Percentiles rank a stretch among this genome's conserved stretches.
Evolutionary conservation across 2,797 vertebrate genomes (phyloP).

Genomic region (Poeciliopsis gracilis): DNA sequence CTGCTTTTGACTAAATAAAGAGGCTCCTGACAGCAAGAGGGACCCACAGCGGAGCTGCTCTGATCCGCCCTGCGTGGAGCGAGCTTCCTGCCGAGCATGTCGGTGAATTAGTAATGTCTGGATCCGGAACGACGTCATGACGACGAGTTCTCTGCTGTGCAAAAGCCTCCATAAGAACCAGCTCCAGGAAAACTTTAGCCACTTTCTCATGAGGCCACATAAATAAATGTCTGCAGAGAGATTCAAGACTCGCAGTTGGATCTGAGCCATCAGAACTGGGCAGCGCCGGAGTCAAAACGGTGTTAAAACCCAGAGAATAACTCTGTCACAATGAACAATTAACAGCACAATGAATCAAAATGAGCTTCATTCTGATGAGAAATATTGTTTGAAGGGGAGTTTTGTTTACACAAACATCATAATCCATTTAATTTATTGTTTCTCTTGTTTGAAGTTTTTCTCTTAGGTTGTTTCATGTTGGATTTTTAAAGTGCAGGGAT

Average conservation of each 20-base stretch:
- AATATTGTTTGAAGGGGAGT: too few species aligned
- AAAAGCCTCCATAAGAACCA: not conserved
- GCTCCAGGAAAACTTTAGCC: not conserved
- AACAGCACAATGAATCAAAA: too few species aligned
- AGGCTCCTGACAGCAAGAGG: constrained; percentile 59
- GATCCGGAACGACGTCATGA: too few species aligned
- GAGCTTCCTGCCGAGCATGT: not conserved
- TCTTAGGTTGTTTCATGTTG: too few species aligned
- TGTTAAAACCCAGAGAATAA: not conserved
- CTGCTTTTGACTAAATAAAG: constrained; percentile 72
- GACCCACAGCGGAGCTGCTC: constrained; percentile 56
- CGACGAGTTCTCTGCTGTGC: not conserved
- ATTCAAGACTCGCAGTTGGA: not conserved
- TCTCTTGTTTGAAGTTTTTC: too few species aligned
- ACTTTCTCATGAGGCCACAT: not conserved
- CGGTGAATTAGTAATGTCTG: not conserved
- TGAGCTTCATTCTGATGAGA: too few species aligned
- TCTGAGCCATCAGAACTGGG: not conserved
- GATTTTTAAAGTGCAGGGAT: too few species aligned
- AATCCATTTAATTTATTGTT: too few species aligned
- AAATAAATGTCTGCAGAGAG: not conserved
- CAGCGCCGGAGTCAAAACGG: not conserved
- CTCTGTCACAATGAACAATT: too few species aligned
- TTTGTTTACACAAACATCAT: too few species aligned
- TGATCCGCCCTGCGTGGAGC: constrained; percentile 27